A percentile compares a stretch with the other conserved stretches of the same genome.
Evolutionary conservation across 64 coral and sea anemone genomes (phyloP).

Genomic region (Montipora sp.): DNA sequence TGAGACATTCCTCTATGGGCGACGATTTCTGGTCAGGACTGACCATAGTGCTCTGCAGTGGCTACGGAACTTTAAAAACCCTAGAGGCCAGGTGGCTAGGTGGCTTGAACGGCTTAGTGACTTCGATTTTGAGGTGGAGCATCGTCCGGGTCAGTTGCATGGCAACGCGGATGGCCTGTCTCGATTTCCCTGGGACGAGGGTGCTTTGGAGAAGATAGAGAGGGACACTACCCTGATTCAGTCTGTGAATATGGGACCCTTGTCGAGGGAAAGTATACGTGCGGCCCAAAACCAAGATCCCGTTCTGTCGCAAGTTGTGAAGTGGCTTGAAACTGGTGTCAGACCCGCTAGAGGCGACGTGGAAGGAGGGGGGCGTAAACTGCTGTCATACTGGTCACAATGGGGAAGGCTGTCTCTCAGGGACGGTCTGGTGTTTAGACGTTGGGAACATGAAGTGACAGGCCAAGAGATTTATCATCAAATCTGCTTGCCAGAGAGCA

Average conservation of each 20-base stretch:
- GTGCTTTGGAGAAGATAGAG: background rate
- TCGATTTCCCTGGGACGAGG: conserved; percentile 20
- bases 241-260: background rate
- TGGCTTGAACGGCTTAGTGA: conserved; percentile 61
- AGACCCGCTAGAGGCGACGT: too few relatives aligned
- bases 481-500: background rate
- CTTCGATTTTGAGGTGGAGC: conserved; percentile 64
- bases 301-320: background rate
- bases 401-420: too few relatives aligned
- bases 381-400: too few relatives aligned
- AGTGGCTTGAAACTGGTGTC: background rate
- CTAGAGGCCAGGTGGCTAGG: conserved; percentile 56
- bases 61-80: conserved; percentile 65
- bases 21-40: conserved; percentile 35
- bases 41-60: conserved; percentile 65
- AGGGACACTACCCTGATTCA: background rate
- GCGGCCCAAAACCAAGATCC: background rate
- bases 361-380: too few relatives aligned
- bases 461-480: background rate
- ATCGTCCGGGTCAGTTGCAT: conserved; percentile 37
- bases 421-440: too few relatives aligned
- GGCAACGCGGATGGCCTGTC: conserved; percentile 65
- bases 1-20: conserved; percentile 56
- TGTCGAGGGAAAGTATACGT: background rate
- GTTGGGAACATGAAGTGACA: too few relatives aligned